phyloP scores from a whole-genome alignment of 2,888 invertebrate species.

The Ernsta delagoae region DNA sequence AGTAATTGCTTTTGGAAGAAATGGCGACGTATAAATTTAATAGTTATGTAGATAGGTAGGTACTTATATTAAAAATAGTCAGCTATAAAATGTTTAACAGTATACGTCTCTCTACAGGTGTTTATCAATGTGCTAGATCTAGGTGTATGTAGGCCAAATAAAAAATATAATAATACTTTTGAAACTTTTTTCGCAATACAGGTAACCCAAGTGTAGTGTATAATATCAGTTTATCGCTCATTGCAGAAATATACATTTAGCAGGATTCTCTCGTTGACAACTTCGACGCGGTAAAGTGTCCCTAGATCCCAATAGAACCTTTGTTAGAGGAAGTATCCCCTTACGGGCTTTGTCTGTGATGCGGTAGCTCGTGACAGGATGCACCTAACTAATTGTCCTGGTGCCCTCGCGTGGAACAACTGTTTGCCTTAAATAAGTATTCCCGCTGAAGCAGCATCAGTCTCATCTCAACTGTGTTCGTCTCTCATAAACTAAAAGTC shows the following conservation, averaged over 20 bases:
- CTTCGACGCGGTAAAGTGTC: slow-evolving; percentile 56
- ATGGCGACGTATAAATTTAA: not conserved
- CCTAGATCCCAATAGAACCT: slow-evolving; percentile 65
- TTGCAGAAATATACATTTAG: slow-evolving; percentile 29
- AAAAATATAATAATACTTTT: too few species aligned
- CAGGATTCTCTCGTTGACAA: slow-evolving; percentile 46
- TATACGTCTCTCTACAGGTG: too few species aligned
- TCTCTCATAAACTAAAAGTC: slow-evolving; percentile 41
- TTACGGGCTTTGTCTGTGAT: slow-evolving; percentile 75
- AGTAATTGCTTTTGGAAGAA: not conserved
- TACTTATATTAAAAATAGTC: too few species aligned
- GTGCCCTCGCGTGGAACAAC: slow-evolving; percentile 70
- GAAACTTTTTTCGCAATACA: too few species aligned
- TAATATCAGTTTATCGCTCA: not conserved
- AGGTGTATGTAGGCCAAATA: too few species aligned
- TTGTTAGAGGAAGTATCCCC: slow-evolving; percentile 81
- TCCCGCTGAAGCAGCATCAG: slow-evolving; percentile 64
- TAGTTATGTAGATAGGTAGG: too few species aligned
- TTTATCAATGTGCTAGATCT: too few species aligned
- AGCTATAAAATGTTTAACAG: too few species aligned
- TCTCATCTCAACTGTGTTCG: slow-evolving; percentile 53
- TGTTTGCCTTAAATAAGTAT: slow-evolving; percentile 72
- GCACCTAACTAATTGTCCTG: slow-evolving; percentile 71
- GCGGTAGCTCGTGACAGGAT: slow-evolving; percentile 66
- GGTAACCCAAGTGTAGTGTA: too few species aligned